Percentiles rank a stretch among this genome's conserved stretches.
These are phyloP conservation scores for Tribolium castaneum DNA, from an alignment of 1,140 invertebrate genomes.

Conservation along the genomic window DNA sequence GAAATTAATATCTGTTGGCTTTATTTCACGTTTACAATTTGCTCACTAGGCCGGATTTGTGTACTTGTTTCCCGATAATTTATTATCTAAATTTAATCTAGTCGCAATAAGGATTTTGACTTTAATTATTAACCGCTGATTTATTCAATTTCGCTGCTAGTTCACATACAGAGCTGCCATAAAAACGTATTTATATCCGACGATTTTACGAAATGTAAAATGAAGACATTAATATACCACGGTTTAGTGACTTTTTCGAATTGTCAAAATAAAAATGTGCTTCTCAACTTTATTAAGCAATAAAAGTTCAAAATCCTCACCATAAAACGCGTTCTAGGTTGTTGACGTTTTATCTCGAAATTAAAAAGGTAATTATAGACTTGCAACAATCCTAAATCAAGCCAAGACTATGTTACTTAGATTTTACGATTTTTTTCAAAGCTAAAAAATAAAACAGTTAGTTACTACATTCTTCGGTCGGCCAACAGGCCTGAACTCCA, in stretches of 20 bases:
- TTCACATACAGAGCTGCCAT: neutral
- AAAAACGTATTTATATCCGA: constrained; percentile 8
- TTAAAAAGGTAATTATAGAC: neutral
- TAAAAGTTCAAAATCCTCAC: constrained; percentile 1
- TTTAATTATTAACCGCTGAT: neutral
- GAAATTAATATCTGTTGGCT: constrained; percentile 41
- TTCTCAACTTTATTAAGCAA: constrained; percentile 15
- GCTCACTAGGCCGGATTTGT: constrained; percentile 30
- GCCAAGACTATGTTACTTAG: too few species aligned
- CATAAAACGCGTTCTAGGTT: neutral
- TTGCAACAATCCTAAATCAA: too few species aligned
- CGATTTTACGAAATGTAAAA: constrained; percentile 13
- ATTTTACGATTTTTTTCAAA: too few species aligned
- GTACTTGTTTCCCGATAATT: constrained; percentile 24
- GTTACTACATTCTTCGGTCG: neutral
- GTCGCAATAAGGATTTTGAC: constrained; percentile 5
- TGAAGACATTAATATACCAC: constrained; percentile 9
- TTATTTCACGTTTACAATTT: constrained; percentile 36
- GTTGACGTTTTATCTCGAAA: neutral
- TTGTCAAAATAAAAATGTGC: constrained; percentile 1
- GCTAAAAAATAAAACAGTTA: constrained; percentile 2
- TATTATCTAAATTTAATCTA: constrained; percentile 23
- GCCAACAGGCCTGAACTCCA: neutral
- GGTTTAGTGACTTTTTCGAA: constrained; percentile 21
- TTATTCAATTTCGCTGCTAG: neutral